A percentile compares a stretch with the other conserved stretches of the same genome.
phyloP scores from a whole-genome alignment of 2,797 vertebrate species.

The Acipenser transmontanus region DNA sequence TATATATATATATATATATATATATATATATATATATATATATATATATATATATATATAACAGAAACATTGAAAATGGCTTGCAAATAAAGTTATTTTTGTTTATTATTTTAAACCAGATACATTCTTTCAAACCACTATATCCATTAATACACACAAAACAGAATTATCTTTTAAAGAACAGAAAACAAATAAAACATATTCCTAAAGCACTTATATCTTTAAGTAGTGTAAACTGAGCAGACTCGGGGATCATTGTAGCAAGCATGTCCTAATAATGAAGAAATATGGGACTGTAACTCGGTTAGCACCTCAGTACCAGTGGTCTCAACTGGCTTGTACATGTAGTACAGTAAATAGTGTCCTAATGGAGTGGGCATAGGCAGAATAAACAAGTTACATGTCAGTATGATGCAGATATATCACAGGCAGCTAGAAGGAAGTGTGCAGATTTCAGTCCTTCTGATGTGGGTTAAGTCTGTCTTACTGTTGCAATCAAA shows the following conservation, averaged over 20 bases:
- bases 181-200: conserved; percentile 34
- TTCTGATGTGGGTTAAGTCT: background rate
- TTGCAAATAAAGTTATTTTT: background rate
- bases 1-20: too few relatives aligned
- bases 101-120: conserved; percentile 52
- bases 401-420: background rate
- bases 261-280: conserved; percentile 46
- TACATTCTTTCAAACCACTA: conserved; percentile 42
- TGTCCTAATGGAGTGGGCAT: conserved; percentile 24
- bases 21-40: too few relatives aligned
- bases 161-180: conserved; percentile 42
- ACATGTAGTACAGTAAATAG: conserved; percentile 46
- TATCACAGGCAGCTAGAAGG: background rate
- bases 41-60: too few relatives aligned
- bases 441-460: background rate
- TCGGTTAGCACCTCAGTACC: conserved; percentile 60
- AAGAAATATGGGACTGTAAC: conserved; percentile 34
- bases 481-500: too few relatives aligned
- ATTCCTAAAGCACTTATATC: conserved; percentile 44
- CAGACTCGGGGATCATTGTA: conserved; percentile 46
- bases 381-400: conserved; percentile 1
- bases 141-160: conserved; percentile 56
- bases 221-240: conserved; percentile 33
- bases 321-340: conserved; percentile 35
- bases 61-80: too few relatives aligned